These are phyloP conservation scores for Selene dorsalis DNA, from an alignment of 2,797 vertebrate genomes.

Conservation along the genomic window DNA sequence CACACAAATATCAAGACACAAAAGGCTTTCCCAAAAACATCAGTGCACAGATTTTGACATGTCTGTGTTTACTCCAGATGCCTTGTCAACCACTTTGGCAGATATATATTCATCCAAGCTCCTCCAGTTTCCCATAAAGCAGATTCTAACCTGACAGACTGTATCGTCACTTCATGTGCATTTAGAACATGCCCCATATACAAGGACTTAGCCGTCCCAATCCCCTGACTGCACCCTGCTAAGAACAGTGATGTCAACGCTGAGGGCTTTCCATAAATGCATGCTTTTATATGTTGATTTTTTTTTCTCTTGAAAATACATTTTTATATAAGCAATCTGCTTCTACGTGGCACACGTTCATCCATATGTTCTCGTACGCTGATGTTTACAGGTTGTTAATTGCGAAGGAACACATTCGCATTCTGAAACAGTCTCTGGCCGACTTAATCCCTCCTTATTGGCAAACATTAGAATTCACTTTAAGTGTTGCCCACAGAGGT, in stretches of 20 bases:
- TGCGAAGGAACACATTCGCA: slow-evolving; percentile 38
- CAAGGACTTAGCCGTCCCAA: slow-evolving; percentile 24
- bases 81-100: slow-evolving; percentile 78
- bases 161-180: slow-evolving; percentile 41
- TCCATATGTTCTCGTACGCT: not conserved
- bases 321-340: not conserved
- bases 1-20: slow-evolving; percentile 70
- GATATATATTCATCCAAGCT: slow-evolving; percentile 68
- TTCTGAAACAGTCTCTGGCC: slow-evolving; percentile 44
- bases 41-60: slow-evolving; percentile 75
- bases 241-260: slow-evolving; percentile 14
- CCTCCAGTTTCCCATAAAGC: slow-evolving; percentile 35
- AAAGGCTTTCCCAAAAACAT: slow-evolving; percentile 74
- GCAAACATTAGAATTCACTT: slow-evolving; percentile 82
- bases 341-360: not conserved
- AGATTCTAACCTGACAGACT: slow-evolving; percentile 53
- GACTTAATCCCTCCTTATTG: slow-evolving; percentile 81
- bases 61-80: slow-evolving; percentile 76
- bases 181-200: slow-evolving; percentile 50
- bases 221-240: slow-evolving; percentile 9
- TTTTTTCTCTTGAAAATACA: slow-evolving; percentile 12
- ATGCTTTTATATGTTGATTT: slow-evolving; percentile 1
- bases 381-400: slow-evolving; percentile 32
- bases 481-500: slow-evolving; percentile 78
- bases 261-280: not conserved